Conservation (phyloP, 2,797 vertebrate species). For the Garrulus glandarius region DNA sequence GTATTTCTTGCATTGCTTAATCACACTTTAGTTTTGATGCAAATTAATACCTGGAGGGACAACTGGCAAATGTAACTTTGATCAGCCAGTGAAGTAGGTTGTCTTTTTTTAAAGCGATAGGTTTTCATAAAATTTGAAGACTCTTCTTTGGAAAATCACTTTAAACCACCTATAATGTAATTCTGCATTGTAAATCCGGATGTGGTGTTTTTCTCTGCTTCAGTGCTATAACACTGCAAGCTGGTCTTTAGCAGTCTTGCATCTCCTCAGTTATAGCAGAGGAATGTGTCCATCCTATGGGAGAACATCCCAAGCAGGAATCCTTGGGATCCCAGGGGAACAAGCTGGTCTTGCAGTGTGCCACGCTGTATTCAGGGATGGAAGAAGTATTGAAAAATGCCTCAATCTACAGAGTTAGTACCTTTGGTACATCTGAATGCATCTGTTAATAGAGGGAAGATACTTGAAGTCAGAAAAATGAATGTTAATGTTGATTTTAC, state of each 20-base stretch:
- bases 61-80: background rate
- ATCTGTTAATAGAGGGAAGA: background rate
- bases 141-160: background rate
- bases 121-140: background rate
- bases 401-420: background rate
- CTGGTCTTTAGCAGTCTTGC: background rate
- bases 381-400: background rate
- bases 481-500: background rate
- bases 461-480: background rate
- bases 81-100: background rate
- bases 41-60: background rate
- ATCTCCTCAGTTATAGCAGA: background rate
- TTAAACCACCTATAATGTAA: background rate
- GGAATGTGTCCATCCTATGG: background rate
- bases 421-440: background rate
- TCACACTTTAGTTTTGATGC: background rate
- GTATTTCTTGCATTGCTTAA: background rate
- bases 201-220: background rate
- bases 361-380: background rate
- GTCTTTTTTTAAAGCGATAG: background rate
- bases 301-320: background rate
- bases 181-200: background rate
- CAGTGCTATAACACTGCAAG: background rate
- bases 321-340: background rate
- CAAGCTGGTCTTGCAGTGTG: background rate